Evolutionary conservation across 1,140 invertebrate species (phyloP).

Genomic region (Caenorhabditis latens): DNA sequence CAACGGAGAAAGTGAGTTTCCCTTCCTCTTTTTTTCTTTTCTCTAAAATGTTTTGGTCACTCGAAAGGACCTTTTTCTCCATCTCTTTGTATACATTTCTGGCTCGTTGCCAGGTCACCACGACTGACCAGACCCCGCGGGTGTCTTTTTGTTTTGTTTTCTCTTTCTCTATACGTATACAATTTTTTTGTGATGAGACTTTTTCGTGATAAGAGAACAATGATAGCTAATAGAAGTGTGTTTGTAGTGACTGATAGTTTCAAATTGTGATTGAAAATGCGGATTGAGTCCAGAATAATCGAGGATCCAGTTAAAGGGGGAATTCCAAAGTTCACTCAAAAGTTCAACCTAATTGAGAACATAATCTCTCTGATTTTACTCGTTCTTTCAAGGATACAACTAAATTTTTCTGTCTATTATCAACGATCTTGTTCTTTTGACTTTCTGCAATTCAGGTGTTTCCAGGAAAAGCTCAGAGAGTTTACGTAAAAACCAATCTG

Average conservation of each 20-base stretch:
- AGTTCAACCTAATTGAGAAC: not conserved
- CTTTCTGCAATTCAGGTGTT: not conserved
- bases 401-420: not conserved
- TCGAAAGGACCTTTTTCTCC: conserved; percentile 6
- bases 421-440: conserved; percentile 12
- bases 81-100: conserved; percentile 43
- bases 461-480: conserved; percentile 1
- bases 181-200: not conserved
- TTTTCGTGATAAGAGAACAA: not conserved
- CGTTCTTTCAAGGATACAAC: not conserved
- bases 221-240: not conserved
- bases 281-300: no score
- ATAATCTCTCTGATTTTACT: not conserved
- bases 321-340: no score
- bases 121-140: not conserved
- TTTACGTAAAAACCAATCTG: conserved; percentile 29
- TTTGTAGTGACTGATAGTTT: no score
- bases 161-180: conserved; percentile 1
- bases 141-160: not conserved
- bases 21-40: not conserved
- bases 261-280: no score
- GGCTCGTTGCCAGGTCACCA: conserved; percentile 41
- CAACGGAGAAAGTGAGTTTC: conserved; percentile 40
- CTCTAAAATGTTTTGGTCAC: conserved; percentile 21
- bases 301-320: no score